Percentiles rank a stretch among this genome's conserved stretches.
Evolutionary conservation across 2,888 invertebrate species (phyloP).

Genomic region (Drosophila barbarae): DNA sequence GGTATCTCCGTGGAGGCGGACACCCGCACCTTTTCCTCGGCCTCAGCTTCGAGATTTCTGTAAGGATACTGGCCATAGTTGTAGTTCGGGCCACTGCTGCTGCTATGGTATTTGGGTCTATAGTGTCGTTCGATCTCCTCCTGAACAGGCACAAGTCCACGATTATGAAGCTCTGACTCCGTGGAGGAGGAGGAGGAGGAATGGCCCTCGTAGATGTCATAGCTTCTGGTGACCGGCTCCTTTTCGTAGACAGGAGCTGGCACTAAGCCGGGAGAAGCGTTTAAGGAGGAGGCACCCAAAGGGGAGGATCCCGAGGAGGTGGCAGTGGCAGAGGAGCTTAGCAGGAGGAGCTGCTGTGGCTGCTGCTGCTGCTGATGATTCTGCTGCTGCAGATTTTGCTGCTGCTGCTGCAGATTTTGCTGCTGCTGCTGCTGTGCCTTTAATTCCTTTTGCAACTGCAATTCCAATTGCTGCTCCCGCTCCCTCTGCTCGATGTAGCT

Average conservation of each 20-base stretch:
- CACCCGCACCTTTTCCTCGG: constrained; percentile 70
- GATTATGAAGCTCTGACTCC: constrained; percentile 12
- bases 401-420: not conserved
- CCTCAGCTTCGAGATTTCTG: constrained; percentile 56
- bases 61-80: constrained; percentile 51
- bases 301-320: not conserved
- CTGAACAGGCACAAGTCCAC: constrained; percentile 1
- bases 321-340: not conserved
- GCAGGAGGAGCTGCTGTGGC: constrained; percentile 14
- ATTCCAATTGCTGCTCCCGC: constrained; percentile 25
- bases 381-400: not conserved
- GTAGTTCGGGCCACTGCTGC: constrained; percentile 44
- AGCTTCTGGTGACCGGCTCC: constrained; percentile 67
- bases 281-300: not conserved
- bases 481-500: constrained; percentile 31
- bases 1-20: constrained; percentile 77
- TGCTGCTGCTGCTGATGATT: constrained; percentile 37
- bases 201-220: constrained; percentile 50
- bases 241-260: constrained; percentile 73
- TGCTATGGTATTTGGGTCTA: constrained; percentile 65
- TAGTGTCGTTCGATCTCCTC: constrained; percentile 68
- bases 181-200: constrained; percentile 20
- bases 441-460: constrained; percentile 56
- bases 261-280: constrained; percentile 13
- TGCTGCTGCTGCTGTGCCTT: constrained; percentile 28